These are phyloP conservation scores for Neoscelio sp. DNA, from an alignment of 2,888 invertebrate species.

Conservation along the genomic window DNA sequence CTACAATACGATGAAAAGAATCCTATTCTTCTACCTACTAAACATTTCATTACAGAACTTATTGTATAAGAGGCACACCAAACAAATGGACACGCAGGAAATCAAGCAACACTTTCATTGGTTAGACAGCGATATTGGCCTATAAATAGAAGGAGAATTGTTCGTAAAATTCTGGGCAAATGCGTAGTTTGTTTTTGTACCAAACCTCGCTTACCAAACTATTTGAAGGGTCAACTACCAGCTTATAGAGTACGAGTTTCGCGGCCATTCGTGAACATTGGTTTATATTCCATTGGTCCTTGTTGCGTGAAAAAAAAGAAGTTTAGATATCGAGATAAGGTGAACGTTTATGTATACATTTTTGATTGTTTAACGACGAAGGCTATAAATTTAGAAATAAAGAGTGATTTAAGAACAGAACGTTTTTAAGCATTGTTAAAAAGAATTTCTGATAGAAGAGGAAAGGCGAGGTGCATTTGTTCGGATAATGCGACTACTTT, in stretches of 20 bases:
- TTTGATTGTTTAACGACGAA: slow-evolving; percentile 16
- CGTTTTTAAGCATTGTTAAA: slow-evolving; percentile 6
- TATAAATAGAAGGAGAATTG: no score
- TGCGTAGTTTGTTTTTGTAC: neutral
- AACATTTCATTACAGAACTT: neutral
- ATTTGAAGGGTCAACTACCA: neutral
- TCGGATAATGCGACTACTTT: slow-evolving; percentile 13
- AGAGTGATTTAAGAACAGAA: slow-evolving; percentile 7
- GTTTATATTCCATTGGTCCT: neutral
- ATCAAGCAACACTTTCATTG: no score
- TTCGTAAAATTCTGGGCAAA: no score
- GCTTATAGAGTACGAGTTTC: neutral
- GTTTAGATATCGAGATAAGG: slow-evolving; percentile 15
- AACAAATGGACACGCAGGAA: neutral
- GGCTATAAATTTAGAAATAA: slow-evolving; percentile 13
- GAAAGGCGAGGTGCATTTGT: neutral
- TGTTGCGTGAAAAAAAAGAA: neutral
- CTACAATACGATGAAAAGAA: neutral
- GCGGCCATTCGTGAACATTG: neutral
- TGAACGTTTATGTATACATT: slow-evolving; percentile 15
- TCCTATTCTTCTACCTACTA: neutral
- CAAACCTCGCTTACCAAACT: neutral
- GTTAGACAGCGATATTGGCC: no score
- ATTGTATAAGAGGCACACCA: neutral
- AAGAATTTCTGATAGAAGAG: slow-evolving; percentile 7